Conservation (phyloP, 2,113 vertebrate species). For the Oryzias melastigma region DNA sequence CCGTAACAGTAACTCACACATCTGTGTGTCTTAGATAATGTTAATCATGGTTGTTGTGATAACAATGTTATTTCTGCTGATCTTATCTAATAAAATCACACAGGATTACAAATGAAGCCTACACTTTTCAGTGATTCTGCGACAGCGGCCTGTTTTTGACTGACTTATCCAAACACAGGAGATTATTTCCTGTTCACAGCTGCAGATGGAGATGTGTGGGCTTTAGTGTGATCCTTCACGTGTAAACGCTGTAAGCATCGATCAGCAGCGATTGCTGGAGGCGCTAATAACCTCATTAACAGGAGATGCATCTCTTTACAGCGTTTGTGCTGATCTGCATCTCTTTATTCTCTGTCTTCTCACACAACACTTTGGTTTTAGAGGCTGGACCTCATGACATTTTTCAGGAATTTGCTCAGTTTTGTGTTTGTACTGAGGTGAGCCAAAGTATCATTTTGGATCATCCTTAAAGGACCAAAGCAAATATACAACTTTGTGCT, state of each 20-base stretch:
- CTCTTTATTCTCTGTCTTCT: no score
- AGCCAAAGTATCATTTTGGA: no score
- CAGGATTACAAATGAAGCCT: neutral
- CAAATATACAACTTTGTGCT: no score
- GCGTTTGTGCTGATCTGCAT: neutral
- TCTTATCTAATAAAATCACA: constrained; percentile 7
- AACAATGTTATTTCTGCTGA: neutral
- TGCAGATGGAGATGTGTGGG: neutral
- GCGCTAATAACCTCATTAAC: constrained; percentile 31
- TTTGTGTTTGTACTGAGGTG: neutral
- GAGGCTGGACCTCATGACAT: no score
- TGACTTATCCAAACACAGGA: constrained; percentile 7
- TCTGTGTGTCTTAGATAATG: neutral
- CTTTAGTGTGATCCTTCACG: constrained; percentile 1
- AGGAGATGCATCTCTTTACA: neutral
- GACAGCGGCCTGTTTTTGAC: constrained; percentile 9
- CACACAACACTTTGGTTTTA: no score
- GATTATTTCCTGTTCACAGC: constrained; percentile 13
- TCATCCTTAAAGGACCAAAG: no score
- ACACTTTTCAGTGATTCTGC: neutral
- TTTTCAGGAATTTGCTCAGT: neutral
- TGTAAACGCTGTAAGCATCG: constrained; percentile 9
- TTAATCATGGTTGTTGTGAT: constrained; percentile 10
- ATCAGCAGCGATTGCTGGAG: constrained; percentile 10
- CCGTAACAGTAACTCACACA: no score